Conservation (phyloP, 2,113 vertebrate species). For the Erpornis zantholeuca region DNA sequence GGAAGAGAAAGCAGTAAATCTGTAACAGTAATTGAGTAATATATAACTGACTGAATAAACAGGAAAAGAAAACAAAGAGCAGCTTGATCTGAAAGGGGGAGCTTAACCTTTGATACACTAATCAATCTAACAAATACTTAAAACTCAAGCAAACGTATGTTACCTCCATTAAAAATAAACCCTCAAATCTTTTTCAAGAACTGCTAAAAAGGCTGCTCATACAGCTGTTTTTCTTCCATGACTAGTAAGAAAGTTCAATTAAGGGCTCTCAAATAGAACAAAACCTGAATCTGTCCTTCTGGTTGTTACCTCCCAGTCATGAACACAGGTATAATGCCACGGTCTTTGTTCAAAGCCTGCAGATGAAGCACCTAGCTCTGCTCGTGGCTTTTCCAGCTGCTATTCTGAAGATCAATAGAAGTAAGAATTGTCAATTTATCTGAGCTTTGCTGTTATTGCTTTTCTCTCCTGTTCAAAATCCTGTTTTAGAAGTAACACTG, state of each 20-base stretch:
- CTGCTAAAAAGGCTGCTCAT: not conserved
- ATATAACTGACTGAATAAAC: constrained; percentile 63
- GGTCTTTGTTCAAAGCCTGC: not conserved
- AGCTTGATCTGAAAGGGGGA: constrained; percentile 41
- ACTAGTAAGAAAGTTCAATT: not conserved
- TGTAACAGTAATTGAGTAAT: constrained; percentile 61
- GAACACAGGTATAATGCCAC: not conserved
- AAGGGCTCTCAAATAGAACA: not conserved
- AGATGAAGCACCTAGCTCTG: not conserved
- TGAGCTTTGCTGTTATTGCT: not conserved
- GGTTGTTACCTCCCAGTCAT: not conserved
- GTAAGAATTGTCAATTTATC: constrained; percentile 5
- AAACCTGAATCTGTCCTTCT: not conserved
- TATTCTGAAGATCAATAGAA: constrained; percentile 3
- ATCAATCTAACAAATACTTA: constrained; percentile 44
- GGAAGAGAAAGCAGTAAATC: constrained; percentile 45
- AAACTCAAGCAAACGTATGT: not conserved
- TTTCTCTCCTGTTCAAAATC: constrained; percentile 7
- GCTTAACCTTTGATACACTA: constrained; percentile 66
- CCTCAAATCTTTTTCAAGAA: not conserved
- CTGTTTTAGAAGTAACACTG: not conserved
- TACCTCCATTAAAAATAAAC: not conserved
- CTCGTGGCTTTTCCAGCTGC: not conserved
- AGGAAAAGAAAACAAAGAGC: constrained; percentile 60
- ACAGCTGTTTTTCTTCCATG: not conserved